A percentile compares a stretch with the other conserved stretches of the same genome.
phyloP scores from a whole-genome alignment of 2,888 invertebrate species.

The Cephalotes varians region DNA sequence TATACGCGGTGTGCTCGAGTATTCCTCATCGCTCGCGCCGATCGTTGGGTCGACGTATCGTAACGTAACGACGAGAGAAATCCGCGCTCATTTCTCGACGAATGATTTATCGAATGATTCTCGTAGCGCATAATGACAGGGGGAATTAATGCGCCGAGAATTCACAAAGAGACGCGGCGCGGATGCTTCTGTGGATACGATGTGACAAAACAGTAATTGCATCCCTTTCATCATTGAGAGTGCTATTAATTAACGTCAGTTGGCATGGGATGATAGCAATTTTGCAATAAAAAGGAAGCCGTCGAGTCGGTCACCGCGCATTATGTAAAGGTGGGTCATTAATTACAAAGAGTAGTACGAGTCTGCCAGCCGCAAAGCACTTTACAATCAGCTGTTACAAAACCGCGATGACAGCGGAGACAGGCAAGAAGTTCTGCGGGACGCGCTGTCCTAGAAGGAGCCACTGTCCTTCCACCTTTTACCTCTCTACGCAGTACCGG shows the following conservation, averaged over 20 bases:
- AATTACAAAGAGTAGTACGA: conserved; percentile 40
- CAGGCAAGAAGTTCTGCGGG: conserved; percentile 56
- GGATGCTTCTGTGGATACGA: conserved; percentile 33
- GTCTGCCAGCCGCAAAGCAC: conserved; percentile 32
- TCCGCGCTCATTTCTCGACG: conserved; percentile 45
- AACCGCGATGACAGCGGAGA: conserved; percentile 50
- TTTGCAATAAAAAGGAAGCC: conserved; percentile 38
- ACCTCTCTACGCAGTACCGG: conserved; percentile 28
- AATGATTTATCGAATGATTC: conserved; percentile 47
- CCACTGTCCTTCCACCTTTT: conserved; percentile 52
- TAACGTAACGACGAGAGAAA: conserved; percentile 61
- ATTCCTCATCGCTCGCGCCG: conserved; percentile 31
- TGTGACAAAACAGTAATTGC: conserved; percentile 53
- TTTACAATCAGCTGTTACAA: conserved; percentile 59
- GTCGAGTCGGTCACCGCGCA: conserved; percentile 28
- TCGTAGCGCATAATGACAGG: conserved; percentile 40
- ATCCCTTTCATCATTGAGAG: conserved; percentile 42
- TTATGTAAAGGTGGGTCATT: conserved; percentile 50
- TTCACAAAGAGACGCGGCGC: conserved; percentile 29
- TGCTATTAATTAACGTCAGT: conserved; percentile 51
- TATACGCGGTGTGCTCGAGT: conserved; percentile 68
- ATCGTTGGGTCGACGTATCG: conserved; percentile 52
- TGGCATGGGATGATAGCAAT: conserved; percentile 40
- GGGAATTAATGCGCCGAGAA: conserved; percentile 40
- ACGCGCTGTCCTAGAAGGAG: conserved; percentile 41